phyloP scores from a whole-genome alignment of 2,113 vertebrate species.

The Herpailurus yagouaroundi region DNA sequence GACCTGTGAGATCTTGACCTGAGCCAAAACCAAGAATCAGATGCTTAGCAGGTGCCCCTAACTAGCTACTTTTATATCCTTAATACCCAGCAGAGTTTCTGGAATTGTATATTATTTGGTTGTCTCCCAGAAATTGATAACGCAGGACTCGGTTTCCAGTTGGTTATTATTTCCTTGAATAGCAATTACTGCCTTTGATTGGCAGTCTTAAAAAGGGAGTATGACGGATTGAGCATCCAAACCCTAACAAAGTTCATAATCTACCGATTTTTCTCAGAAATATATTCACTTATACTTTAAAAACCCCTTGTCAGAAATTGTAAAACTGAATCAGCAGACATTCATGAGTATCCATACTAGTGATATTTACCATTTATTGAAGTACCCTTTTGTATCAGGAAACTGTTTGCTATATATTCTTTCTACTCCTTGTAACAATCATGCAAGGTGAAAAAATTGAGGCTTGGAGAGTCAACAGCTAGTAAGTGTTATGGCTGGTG shows the following conservation, averaged over 20 bases:
- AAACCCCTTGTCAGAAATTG: background rate
- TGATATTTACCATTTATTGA: background rate
- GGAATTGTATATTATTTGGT: background rate
- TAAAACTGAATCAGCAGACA: background rate
- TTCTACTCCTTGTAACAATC: background rate
- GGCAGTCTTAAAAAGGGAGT: background rate
- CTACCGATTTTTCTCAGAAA: constrained; percentile 1
- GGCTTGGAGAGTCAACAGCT: background rate
- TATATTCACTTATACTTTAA: background rate
- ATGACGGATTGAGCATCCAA: background rate
- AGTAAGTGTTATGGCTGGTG: background rate
- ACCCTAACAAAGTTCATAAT: background rate
- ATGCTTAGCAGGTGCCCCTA: background rate
- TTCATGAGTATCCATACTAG: background rate
- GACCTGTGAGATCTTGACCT: too few relatives aligned
- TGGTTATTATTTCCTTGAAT: background rate
- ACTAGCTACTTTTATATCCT: background rate
- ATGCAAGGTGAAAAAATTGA: background rate
- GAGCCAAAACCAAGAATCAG: too few relatives aligned
- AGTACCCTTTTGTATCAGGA: background rate
- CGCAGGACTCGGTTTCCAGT: background rate
- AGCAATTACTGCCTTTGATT: background rate
- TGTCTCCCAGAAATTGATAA: background rate
- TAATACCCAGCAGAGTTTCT: background rate
- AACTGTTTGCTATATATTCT: background rate